phyloP scores from a whole-genome alignment of 2,797 vertebrate species.

The Oreortyx pictus region DNA sequence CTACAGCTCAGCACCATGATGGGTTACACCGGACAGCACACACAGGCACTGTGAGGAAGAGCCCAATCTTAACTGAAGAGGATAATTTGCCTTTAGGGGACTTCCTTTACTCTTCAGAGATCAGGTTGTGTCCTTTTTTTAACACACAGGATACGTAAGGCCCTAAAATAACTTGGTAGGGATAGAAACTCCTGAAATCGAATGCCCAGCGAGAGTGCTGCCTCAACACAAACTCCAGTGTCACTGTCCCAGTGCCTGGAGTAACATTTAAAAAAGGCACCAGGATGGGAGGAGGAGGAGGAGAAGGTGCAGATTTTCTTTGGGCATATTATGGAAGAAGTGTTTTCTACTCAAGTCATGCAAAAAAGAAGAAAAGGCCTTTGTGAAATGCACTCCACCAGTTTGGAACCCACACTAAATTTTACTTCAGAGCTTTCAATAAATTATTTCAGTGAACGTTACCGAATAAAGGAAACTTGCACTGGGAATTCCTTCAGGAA shows the following conservation, averaged over 20 bases:
- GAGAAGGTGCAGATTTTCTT: slow-evolving; percentile 10
- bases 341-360: slow-evolving; percentile 61
- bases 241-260: background rate
- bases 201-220: background rate
- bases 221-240: background rate
- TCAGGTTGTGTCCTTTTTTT: background rate
- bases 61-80: background rate
- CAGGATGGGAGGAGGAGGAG: rapidly evolving
- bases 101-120: background rate
- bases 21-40: background rate
- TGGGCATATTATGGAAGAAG: background rate
- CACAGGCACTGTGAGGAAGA: background rate
- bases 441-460: slow-evolving; percentile 65
- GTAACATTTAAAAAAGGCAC: background rate
- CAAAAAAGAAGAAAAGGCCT: slow-evolving; percentile 58
- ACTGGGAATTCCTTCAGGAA: slow-evolving; percentile 68
- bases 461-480: slow-evolving; percentile 60
- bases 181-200: background rate
- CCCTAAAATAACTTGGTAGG: background rate
- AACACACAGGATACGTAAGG: background rate
- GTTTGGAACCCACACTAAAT: slow-evolving; percentile 59
- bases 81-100: background rate
- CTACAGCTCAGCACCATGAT: background rate
- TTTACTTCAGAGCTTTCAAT: slow-evolving; percentile 54
- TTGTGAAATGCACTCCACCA: slow-evolving; percentile 57